Percentiles rank a stretch among this genome's conserved stretches.
These are phyloP conservation scores for Rutilus rutilus DNA, from an alignment of 2,113 vertebrate genomes.

Conservation along the genomic window DNA sequence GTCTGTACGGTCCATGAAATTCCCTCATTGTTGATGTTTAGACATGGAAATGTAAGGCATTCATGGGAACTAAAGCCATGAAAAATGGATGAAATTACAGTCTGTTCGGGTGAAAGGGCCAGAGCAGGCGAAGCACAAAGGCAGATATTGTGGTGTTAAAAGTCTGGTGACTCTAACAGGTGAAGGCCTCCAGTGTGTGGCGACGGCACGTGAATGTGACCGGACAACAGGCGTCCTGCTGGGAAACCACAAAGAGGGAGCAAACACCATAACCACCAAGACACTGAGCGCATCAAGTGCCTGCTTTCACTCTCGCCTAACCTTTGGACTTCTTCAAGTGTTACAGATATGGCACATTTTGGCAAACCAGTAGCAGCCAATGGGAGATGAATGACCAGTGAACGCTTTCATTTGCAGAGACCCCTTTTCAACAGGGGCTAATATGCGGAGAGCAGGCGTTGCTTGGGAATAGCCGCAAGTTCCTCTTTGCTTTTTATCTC, in stretches of 20 bases:
- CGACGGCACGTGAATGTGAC: slow-evolving; percentile 72
- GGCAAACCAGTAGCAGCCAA: slow-evolving; percentile 50
- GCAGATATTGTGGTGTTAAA: slow-evolving; percentile 69
- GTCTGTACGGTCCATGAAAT: slow-evolving; percentile 83
- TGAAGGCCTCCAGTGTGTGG: slow-evolving; percentile 74
- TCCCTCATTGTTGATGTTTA: slow-evolving; percentile 81
- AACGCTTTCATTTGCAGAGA: slow-evolving; percentile 55
- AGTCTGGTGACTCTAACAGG: slow-evolving; percentile 81
- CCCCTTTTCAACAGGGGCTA: slow-evolving; percentile 43
- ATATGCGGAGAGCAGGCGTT: slow-evolving; percentile 48
- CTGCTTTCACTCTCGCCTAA: slow-evolving; percentile 55
- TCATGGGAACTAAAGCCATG: slow-evolving; percentile 81
- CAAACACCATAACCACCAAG: slow-evolving; percentile 61
- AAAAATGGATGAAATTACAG: slow-evolving; percentile 87
- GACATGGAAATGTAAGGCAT: slow-evolving; percentile 86
- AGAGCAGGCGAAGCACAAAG: slow-evolving; percentile 69
- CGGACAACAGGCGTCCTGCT: slow-evolving; percentile 72
- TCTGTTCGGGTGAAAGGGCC: slow-evolving; percentile 79
- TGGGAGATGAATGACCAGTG: slow-evolving; percentile 52
- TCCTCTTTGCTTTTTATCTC: slow-evolving; percentile 35
- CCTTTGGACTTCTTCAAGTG: slow-evolving; percentile 60
- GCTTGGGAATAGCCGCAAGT: slow-evolving; percentile 46
- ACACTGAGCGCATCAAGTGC: slow-evolving; percentile 58
- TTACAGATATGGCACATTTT: slow-evolving; percentile 65
- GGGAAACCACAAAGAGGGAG: slow-evolving; percentile 73